Evolutionary conservation across 2,113 vertebrate species (phyloP).

Genomic region (Martes martes): DNA sequence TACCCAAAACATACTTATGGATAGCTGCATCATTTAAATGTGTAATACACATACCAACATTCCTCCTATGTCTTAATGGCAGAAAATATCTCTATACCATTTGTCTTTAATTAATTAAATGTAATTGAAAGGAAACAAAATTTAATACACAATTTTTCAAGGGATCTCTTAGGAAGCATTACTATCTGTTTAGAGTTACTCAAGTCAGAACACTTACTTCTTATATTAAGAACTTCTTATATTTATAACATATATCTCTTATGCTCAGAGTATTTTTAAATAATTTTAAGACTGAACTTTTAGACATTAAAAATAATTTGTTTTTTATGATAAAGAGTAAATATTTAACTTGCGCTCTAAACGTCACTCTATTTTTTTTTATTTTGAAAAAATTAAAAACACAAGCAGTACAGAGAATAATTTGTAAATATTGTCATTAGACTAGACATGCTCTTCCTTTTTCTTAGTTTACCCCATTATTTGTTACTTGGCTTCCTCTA

Average conservation of each 20-base stretch:
- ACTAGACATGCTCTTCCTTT: fast-evolving
- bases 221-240: neutral
- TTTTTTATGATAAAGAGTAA: neutral
- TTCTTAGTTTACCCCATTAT: neutral
- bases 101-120: constrained; percentile 7
- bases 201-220: neutral
- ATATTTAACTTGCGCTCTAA: neutral
- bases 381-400: neutral
- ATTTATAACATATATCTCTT: neutral
- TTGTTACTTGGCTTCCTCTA: neutral
- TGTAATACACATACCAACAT: neutral
- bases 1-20: neutral
- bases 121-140: neutral
- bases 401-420: neutral
- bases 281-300: neutral
- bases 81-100: neutral
- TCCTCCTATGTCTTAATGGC: neutral
- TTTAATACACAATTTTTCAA: neutral
- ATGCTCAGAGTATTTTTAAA: neutral
- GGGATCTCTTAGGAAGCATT: neutral
- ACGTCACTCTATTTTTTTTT: neutral
- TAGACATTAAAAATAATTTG: neutral
- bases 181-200: neutral
- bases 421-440: neutral
- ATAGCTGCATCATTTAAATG: neutral